A percentile compares a stretch with the other conserved stretches of the same genome.
Evolutionary conservation across 2,888 invertebrate genomes (phyloP).

Genomic region (Oscheius myriophilus): DNA sequence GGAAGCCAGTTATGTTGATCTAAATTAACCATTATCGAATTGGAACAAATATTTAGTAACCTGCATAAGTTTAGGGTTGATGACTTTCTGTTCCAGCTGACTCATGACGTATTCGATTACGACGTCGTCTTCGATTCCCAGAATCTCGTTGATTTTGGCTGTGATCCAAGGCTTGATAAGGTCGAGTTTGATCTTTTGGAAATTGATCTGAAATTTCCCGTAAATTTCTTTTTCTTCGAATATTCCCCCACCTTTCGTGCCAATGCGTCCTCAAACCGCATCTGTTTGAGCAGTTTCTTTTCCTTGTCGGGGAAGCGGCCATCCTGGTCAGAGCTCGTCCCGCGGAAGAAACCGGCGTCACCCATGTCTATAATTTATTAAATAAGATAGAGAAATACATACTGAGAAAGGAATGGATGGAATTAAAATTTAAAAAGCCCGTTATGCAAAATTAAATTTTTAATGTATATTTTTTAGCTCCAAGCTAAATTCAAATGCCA

Average conservation of each 20-base stretch:
- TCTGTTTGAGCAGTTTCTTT: conserved; percentile 96
- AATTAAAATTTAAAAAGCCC: neutral
- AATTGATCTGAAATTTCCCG: conserved; percentile 85
- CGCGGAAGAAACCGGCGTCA: conserved; percentile 73
- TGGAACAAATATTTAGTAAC: conserved; percentile 22
- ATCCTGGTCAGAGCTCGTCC: conserved; percentile 97
- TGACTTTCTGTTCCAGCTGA: conserved; percentile 87
- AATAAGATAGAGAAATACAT: neutral
- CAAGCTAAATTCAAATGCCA: neutral
- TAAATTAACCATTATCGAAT: conserved; percentile 74
- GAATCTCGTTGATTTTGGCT: conserved; percentile 90
- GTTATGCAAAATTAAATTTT: neutral
- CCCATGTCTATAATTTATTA: conserved; percentile 30
- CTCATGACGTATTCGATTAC: conserved; percentile 98
- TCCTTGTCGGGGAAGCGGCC: conserved; percentile 99
- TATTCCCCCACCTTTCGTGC: conserved; percentile 82
- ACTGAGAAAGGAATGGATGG: neutral
- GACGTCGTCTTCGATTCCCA: conserved; percentile 98
- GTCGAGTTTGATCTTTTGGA: conserved; percentile 96
- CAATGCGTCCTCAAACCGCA: conserved; percentile 95
- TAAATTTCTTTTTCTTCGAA: neutral
- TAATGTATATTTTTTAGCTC: neutral
- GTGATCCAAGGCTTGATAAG: conserved; percentile 99
- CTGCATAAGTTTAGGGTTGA: conserved; percentile 65
- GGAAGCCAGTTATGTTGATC: conserved; percentile 98